phyloP scores from a whole-genome alignment of 1,140 invertebrate genomes.

The Drosophila bocqueti region DNA sequence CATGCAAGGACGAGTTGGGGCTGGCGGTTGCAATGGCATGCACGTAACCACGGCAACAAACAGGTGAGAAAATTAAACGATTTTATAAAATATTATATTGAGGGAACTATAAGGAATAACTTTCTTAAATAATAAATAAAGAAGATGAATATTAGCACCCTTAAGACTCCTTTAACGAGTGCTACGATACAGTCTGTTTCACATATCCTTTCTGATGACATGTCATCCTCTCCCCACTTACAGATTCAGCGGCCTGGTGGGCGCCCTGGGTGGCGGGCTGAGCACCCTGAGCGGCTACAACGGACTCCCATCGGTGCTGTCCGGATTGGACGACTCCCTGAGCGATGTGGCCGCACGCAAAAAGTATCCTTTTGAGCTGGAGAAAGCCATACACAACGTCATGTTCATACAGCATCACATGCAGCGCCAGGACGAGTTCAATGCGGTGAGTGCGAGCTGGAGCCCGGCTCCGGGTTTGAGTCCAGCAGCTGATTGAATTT shows the following conservation, averaged over 20 bases:
- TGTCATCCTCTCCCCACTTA: conserved; percentile 51
- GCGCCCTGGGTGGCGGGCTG: conserved; percentile 87
- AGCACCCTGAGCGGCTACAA: conserved; percentile 89
- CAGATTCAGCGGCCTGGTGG: conserved; percentile 90
- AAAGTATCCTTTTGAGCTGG: conserved; percentile 95
- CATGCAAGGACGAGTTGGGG: conserved; percentile 88
- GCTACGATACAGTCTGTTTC: background rate
- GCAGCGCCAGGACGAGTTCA: conserved; percentile 96
- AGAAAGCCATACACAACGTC: conserved; percentile 97
- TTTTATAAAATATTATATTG: background rate
- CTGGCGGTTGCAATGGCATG: conserved; percentile 92
- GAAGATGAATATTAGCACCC: background rate
- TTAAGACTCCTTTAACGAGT: background rate
- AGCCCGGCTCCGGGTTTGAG: conserved; percentile 4
- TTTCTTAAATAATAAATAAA: background rate
- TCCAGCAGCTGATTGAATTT: conserved; percentile 75
- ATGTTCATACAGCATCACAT: conserved; percentile 98
- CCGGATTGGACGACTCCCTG: conserved; percentile 92
- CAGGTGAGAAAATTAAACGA: conserved; percentile 84
- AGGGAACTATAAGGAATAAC: background rate
- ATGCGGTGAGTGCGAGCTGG: conserved; percentile 89
- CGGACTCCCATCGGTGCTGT: conserved; percentile 92
- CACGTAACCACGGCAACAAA: conserved; percentile 90
- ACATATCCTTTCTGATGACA: conserved; percentile 13
- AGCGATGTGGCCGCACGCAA: conserved; percentile 92